These are phyloP conservation scores for Mus pahari DNA, from an alignment of 2,113 vertebrate species.

Conservation along the genomic window DNA sequence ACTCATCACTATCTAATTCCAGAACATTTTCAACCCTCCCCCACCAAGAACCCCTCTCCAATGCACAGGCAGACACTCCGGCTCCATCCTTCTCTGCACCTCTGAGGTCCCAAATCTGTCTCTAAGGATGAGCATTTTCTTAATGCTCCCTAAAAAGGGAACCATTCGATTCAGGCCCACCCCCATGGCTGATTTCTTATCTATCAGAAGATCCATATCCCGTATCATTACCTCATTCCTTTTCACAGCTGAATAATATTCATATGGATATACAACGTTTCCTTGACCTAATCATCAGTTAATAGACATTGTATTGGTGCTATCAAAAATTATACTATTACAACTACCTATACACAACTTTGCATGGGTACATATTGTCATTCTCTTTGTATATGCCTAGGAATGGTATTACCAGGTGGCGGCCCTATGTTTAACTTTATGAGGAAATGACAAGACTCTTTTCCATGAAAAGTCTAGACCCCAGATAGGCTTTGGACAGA, in stretches of 20 bases:
- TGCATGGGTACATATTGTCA: neutral
- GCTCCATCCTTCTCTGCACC: no score
- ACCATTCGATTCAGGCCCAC: neutral
- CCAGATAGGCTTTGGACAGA: neutral
- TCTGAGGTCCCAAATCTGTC: neutral
- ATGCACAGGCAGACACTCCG: neutral
- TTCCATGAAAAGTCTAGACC: neutral
- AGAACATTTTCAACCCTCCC: neutral
- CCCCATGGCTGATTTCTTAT: neutral
- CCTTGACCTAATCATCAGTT: neutral
- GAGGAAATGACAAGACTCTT: neutral
- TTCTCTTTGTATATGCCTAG: neutral
- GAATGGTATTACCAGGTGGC: neutral
- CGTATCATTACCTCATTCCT: neutral
- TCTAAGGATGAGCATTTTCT: neutral
- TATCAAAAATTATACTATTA: neutral
- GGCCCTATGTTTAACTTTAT: neutral
- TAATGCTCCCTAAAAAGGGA: neutral
- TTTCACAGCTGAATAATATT: neutral
- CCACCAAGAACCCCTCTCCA: neutral
- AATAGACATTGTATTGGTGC: neutral
- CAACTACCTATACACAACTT: neutral
- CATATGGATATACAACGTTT: no score
- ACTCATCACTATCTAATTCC: neutral
- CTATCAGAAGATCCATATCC: neutral